Evolutionary conservation across 1,140 invertebrate species (phyloP).

Genomic region (Drosophila ogumai): DNA sequence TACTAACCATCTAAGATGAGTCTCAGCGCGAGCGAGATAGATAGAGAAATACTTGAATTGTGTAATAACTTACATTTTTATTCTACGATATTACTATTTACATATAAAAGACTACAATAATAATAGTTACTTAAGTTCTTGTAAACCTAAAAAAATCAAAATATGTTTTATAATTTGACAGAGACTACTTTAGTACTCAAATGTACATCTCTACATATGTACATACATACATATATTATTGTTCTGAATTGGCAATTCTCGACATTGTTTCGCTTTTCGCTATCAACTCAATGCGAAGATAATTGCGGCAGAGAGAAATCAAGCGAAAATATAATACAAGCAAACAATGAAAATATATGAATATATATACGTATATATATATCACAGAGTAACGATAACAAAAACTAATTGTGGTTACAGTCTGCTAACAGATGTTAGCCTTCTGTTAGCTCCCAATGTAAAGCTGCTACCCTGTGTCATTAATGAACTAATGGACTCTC

Average conservation of each 20-base stretch:
- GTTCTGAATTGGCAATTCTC: constrained; percentile 28
- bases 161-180: not conserved
- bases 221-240: constrained; percentile 2
- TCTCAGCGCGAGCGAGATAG: not conserved
- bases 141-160: too few relatives aligned
- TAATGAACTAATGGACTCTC: constrained; percentile 20
- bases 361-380: not conserved
- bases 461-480: constrained; percentile 1
- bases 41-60: not conserved
- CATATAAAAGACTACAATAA: not conserved
- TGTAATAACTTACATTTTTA: not conserved
- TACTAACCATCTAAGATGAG: not conserved
- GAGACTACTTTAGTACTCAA: not conserved
- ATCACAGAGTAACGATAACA: constrained; percentile 6
- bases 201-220: not conserved
- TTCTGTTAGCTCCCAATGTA: not conserved
- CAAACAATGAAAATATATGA: constrained; percentile 13
- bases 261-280: constrained; percentile 26
- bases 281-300: constrained; percentile 40
- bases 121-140: not conserved
- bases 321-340: constrained; percentile 29
- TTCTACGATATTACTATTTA: not conserved
- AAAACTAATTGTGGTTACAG: constrained; percentile 37
- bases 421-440: constrained; percentile 21
- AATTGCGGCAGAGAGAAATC: constrained; percentile 36